Base-by-base conservation (phyloP, 2,113 vertebrate genomes). In the Thamnophis sirtalis region DNA sequence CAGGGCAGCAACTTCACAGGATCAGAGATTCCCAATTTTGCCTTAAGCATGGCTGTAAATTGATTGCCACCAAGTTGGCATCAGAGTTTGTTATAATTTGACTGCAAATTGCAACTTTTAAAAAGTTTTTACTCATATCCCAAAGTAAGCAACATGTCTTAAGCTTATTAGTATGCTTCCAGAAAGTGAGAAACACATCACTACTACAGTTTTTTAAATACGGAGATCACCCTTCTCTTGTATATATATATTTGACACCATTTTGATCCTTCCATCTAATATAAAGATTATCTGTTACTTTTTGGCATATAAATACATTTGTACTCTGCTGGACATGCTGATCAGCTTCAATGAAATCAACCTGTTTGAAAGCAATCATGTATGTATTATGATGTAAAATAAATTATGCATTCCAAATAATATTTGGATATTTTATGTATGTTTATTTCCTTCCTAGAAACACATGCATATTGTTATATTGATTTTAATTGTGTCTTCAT, bases 391-490 rank as follows among this genome's bases (percentile, higher is more conserved):
- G 38, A 22, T 55, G 33, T 43, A 84, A 48, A 56, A 53, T 17
- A 48, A 60, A 33, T 49, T 43, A 60, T 91, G 49, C 19, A 4
- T 21, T 63, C 56, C 56, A 91, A 33, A 50, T 91, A 87, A 54
- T 43, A 80, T 43, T 80, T 80, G 73, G 33, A 21, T 80, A 26
- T 87, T 73, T 3, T 92, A 5, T 87, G 90, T 93, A 87, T 94
- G 38, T 0, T n/a, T 48, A 22, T 68, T 21, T 73, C 80, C 68
- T 5, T 92, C 93, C 86, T 89, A 17, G 28, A 58, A 88, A 84
- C 85, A 87, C 88, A 60, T 28, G 4, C n/a, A 24, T 13, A 93
- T 96, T 89, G 24, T 91, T 91, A 80, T 80, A 43, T 80, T 43
- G 11, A 89, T 5, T 95, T 93, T 89, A 50, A 87, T 49, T 22